These are phyloP conservation scores for Drosophila watanabei DNA, from an alignment of 1,140 invertebrate species.

Conservation along the genomic window DNA sequence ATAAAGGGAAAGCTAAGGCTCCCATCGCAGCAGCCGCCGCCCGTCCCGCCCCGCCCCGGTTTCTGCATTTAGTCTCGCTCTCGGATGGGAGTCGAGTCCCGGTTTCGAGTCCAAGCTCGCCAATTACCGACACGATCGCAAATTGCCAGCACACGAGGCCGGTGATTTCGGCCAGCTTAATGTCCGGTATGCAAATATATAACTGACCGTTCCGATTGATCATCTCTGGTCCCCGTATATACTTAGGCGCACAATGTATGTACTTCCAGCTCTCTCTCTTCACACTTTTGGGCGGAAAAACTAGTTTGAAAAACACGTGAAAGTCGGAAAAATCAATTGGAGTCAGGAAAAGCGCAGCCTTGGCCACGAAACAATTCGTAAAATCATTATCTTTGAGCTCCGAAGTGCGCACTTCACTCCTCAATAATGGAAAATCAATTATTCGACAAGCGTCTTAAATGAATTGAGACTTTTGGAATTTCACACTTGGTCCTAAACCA, in stretches of 20 bases:
- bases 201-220: slow-evolving; percentile 25
- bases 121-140: slow-evolving; percentile 75
- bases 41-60: neutral
- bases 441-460: slow-evolving; percentile 32
- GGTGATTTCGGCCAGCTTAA: slow-evolving; percentile 58
- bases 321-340: slow-evolving; percentile 4
- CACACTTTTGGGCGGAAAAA: neutral
- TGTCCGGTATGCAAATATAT: slow-evolving; percentile 61
- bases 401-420: slow-evolving; percentile 1
- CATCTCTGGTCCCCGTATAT: slow-evolving; percentile 19
- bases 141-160: slow-evolving; percentile 51
- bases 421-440: slow-evolving; percentile 27
- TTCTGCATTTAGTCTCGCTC: slow-evolving; percentile 31
- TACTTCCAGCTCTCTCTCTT: slow-evolving; percentile 21
- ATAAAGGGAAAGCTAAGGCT: slow-evolving; percentile 63
- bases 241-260: slow-evolving; percentile 24
- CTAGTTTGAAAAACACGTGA: neutral
- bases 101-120: slow-evolving; percentile 18
- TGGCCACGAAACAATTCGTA: neutral
- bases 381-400: neutral
- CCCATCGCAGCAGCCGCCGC: slow-evolving; percentile 4
- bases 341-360: neutral
- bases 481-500: slow-evolving; percentile 58
- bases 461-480: slow-evolving; percentile 22
- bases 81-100: slow-evolving; percentile 12